Base-by-base conservation (phyloP, 2,888 invertebrate genomes). In the Himalopsyche anomala region DNA sequence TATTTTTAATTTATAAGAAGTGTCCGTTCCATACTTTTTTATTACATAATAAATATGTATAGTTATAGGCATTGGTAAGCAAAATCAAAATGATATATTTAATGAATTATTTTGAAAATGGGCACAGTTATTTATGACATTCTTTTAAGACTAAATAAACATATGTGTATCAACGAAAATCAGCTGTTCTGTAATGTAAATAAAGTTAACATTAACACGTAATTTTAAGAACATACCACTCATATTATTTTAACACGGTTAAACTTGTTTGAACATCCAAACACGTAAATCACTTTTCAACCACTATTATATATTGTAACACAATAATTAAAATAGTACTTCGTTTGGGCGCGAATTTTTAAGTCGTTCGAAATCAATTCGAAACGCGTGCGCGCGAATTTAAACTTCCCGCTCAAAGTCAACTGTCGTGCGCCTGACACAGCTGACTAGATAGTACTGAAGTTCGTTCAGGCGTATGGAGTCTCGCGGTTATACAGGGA, bases 381-480 rank as follows among this genome's bases (percentile, higher is more conserved):
- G 36, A 74, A 74, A 38, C 36, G 28, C 36, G 15, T 74, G 74
- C 74, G 74, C 74, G 36, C 74, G 74, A 74, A 74, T 62, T 62
- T 62, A 74, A 62, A 9, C 11, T 62, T 62, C 62, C 62, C 62
- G 62, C 62, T 62, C 8, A 74, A 86, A 86, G 86, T 84, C 86
- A 86, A 86, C 74, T 82, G 84, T 40, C 87, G 80, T 81, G 80
- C 87, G 56, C 62, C 83, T 79, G 83, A 45, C 55, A 56, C 88
- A 88, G 88, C 88, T 88, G 88, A 88, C 88, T 86, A 87, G 88
- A 86, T 87, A 87, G 81, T 86, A 83, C 88, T 85, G 83, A 74
- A 74, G 74, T 74, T 74, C 74, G 74, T 38, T 74, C 36, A 74
- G 74, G 74, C 74, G 74, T 38, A 74, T 74, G 74, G 36, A 74